phyloP scores from a whole-genome alignment of 2,888 invertebrate species.

The Portevinia maculata region DNA sequence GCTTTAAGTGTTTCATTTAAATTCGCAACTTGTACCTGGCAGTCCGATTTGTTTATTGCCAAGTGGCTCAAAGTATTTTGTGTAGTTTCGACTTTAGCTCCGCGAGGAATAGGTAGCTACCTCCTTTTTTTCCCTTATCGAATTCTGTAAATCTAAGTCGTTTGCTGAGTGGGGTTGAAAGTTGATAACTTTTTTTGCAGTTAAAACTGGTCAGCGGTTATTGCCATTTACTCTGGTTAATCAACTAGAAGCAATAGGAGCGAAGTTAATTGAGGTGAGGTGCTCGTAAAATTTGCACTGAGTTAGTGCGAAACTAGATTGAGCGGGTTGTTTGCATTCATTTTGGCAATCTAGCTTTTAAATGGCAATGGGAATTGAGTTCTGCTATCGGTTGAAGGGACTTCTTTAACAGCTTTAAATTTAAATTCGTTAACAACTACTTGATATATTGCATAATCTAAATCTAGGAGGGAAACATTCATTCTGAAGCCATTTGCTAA shows the following conservation, averaged over 20 bases:
- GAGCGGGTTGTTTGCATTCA: background rate
- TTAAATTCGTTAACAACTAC: background rate
- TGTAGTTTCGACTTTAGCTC: background rate
- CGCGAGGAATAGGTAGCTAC: background rate
- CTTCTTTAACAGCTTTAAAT: too few species aligned
- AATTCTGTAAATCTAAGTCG: background rate
- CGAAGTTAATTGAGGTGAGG: background rate
- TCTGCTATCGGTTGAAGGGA: too few species aligned
- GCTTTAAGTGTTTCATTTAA: constrained; percentile 60
- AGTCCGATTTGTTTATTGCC: constrained; percentile 60
- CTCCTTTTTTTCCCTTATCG: constrained; percentile 1
- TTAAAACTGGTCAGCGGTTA: constrained; percentile 39
- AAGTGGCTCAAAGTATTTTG: constrained; percentile 23
- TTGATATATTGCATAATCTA: background rate
- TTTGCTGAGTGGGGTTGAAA: constrained; percentile 32
- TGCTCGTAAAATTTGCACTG: constrained; percentile 14
- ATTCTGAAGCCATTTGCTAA: constrained; percentile 53
- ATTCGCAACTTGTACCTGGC: constrained; percentile 64
- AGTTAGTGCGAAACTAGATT: constrained; percentile 5
- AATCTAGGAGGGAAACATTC: background rate
- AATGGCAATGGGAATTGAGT: too few species aligned
- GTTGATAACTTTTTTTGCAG: constrained; percentile 4
- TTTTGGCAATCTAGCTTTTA: too few species aligned
- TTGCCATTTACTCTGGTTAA: constrained; percentile 24
- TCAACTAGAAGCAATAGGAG: background rate